Percentiles rank a stretch among this genome's conserved stretches.
These are phyloP conservation scores for Pipra filicauda DNA, from an alignment of 2,113 vertebrate species.

Conservation along the genomic window DNA sequence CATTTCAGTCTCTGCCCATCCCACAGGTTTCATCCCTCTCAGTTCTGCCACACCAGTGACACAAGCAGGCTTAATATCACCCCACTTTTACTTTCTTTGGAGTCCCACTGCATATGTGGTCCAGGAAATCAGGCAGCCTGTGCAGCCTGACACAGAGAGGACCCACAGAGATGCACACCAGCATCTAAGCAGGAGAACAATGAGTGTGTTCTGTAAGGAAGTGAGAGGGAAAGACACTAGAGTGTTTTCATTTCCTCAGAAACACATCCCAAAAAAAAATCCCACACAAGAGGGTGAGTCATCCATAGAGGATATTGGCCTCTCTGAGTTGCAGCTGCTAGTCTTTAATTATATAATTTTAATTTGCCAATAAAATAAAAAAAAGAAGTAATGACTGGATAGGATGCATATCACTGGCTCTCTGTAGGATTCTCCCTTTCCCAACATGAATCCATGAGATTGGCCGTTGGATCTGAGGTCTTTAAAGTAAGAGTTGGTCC, in stretches of 20 bases:
- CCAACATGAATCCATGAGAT: neutral
- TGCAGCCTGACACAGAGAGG: neutral
- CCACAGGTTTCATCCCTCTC: neutral
- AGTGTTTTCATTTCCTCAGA: slow-evolving; percentile 33
- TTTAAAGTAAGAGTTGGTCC: neutral
- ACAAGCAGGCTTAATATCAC: neutral
- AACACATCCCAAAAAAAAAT: neutral
- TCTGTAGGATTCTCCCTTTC: neutral
- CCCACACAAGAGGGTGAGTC: neutral
- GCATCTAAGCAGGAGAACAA: neutral
- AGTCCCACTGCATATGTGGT: rapidly evolving
- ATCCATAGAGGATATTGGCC: neutral
- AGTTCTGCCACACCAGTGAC: neutral
- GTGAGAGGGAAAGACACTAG: neutral
- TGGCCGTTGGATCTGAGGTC: neutral
- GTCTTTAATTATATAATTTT: slow-evolving; percentile 3
- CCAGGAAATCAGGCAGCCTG: neutral
- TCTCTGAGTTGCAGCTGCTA: neutral
- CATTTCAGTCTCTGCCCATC: neutral
- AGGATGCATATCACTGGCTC: neutral
- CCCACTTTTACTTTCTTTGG: neutral
- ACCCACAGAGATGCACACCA: neutral
- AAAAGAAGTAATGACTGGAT: neutral
- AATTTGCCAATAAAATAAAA: neutral
- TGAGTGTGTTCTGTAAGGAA: neutral